A percentile compares a stretch with the other conserved stretches of the same genome.
These are phyloP conservation scores for Enchytraeus crypticus DNA, from an alignment of 2,888 invertebrate genomes.

Conservation along the genomic window DNA sequence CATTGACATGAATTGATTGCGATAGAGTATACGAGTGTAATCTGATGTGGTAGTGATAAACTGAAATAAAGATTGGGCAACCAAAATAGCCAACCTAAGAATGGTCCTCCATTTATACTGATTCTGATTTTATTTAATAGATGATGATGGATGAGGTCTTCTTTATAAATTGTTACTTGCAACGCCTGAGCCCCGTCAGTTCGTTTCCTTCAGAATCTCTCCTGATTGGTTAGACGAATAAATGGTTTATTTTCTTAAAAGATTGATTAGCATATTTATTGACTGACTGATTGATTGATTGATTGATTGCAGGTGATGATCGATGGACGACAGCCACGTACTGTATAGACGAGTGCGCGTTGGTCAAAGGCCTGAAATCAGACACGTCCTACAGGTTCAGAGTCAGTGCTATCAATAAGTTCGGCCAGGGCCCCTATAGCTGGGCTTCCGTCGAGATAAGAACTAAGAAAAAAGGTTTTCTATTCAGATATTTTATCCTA, in stretches of 20 bases:
- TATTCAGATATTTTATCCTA: too few species aligned
- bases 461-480: slow-evolving; percentile 54
- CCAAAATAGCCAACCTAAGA: too few species aligned
- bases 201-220: not conserved
- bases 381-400: slow-evolving; percentile 79
- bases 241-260: not conserved
- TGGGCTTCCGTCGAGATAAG: slow-evolving; percentile 67
- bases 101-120: too few species aligned
- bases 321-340: slow-evolving; percentile 78
- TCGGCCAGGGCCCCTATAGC: slow-evolving; percentile 87
- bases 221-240: not conserved
- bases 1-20: too few species aligned
- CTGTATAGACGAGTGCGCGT: slow-evolving; percentile 85
- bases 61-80: too few species aligned
- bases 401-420: slow-evolving; percentile 75
- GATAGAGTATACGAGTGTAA: too few species aligned
- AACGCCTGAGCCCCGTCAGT: too few species aligned
- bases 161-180: too few species aligned
- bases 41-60: too few species aligned
- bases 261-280: slow-evolving; percentile 7
- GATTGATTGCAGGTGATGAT: slow-evolving; percentile 60
- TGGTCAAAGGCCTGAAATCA: slow-evolving; percentile 68
- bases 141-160: too few species aligned
- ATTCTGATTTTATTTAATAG: too few species aligned
- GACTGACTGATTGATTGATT: too few species aligned